These are phyloP conservation scores for Phytoseiulus persimilis DNA, from an alignment of 2,888 invertebrate genomes.

Conservation along the genomic window DNA sequence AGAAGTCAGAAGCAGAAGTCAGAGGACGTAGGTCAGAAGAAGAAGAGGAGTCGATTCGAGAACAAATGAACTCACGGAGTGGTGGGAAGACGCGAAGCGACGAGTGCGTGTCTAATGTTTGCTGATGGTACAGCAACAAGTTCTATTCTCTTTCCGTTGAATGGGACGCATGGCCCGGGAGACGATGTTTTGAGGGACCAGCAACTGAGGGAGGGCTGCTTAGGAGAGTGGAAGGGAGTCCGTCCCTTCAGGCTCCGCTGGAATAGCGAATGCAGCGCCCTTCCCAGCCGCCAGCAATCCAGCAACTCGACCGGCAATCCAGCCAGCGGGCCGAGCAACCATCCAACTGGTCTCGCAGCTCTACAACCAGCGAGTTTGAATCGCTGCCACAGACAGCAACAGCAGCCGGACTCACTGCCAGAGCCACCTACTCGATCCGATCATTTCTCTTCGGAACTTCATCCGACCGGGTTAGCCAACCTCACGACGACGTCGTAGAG, in stretches of 20 bases:
- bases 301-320: not conserved
- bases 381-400: not conserved
- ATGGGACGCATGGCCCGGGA: constrained; percentile 5
- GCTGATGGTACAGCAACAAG: not conserved
- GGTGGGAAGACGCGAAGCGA: constrained; percentile 5
- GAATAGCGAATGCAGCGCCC: not conserved
- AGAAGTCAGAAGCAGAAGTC: constrained; percentile 5
- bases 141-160: not conserved
- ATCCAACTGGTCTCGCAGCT: not conserved
- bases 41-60: not conserved
- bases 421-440: not conserved
- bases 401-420: not conserved
- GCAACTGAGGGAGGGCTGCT: constrained; percentile 5
- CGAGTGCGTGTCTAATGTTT: not conserved
- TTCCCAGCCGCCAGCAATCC: not conserved
- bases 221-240: constrained; percentile 5
- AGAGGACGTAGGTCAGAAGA: not conserved
- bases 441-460: not conserved
- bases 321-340: not conserved
- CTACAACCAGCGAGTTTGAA: not conserved
- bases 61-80: not conserved
- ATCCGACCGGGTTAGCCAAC: not conserved
- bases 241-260: constrained; percentile 5
- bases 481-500: not conserved
- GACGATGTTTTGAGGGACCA: constrained; percentile 5